These are phyloP conservation scores for Hofmannophila pseudospretella DNA, from an alignment of 2,888 invertebrate genomes.

Conservation along the genomic window DNA sequence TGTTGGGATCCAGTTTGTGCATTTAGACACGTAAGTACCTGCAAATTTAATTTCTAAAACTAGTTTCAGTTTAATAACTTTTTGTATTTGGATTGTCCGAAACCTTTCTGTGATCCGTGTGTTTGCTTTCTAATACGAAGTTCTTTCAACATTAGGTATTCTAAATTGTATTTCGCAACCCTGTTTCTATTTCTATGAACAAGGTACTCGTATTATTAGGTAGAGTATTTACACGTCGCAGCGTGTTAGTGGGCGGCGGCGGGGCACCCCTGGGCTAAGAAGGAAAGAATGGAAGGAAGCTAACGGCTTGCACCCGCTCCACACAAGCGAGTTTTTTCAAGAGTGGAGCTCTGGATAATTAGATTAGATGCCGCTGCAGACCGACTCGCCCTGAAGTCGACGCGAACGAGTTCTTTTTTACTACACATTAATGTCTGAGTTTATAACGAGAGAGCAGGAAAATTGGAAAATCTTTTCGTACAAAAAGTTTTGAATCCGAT, in stretches of 20 bases:
- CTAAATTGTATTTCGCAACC: no score
- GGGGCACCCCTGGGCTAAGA: constrained; percentile 14
- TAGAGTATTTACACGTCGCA: neutral
- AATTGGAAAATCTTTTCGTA: constrained; percentile 18
- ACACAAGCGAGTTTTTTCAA: constrained; percentile 50
- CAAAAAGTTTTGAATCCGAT: neutral
- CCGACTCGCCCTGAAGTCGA: constrained; percentile 28
- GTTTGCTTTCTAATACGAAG: no score
- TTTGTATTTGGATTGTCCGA: no score
- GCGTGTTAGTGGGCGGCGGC: neutral
- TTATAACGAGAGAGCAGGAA: constrained; percentile 21
- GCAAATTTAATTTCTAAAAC: no score
- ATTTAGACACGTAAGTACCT: no score
- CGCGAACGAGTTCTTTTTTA: constrained; percentile 26
- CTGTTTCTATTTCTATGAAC: no score
- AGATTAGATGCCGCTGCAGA: constrained; percentile 53
- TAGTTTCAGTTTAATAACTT: no score
- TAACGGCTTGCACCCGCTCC: constrained; percentile 45
- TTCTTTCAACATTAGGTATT: no score
- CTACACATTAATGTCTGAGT: constrained; percentile 25
- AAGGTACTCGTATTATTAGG: no score
- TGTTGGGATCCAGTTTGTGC: no score
- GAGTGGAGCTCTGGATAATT: constrained; percentile 51
- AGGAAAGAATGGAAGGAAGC: constrained; percentile 45
- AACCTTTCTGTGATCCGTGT: no score